Evolutionary conservation across 2,888 invertebrate genomes (phyloP).

Genomic region (Idaea aversata): DNA sequence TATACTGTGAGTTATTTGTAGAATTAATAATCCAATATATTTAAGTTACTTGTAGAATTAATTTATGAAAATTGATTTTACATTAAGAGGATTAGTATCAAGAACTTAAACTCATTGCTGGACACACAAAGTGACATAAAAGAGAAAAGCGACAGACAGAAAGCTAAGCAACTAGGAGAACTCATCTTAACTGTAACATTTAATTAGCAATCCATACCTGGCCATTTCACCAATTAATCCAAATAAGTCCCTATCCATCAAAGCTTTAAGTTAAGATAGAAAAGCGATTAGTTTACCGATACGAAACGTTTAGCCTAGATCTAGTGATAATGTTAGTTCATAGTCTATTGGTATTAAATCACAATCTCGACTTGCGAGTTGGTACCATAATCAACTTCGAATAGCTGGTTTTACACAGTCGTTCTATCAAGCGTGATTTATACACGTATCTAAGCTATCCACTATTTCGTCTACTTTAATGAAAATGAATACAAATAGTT

Average conservation of each 20-base stretch:
- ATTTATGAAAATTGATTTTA: no score
- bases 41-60: no score
- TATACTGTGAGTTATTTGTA: no score
- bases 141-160: no score
- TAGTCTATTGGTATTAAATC: slow-evolving; percentile 4
- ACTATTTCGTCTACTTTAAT: no score
- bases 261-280: neutral
- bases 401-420: slow-evolving; percentile 3
- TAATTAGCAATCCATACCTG: neutral
- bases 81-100: no score
- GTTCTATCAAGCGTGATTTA: slow-evolving; percentile 7
- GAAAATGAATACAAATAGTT: no score
- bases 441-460: no score
- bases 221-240: neutral
- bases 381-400: neutral
- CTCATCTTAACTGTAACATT: neutral
- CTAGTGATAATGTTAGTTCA: neutral
- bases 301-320: slow-evolving; percentile 15
- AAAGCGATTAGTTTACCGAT: slow-evolving; percentile 6
- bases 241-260: neutral
- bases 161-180: no score
- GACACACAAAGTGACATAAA: no score
- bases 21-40: no score
- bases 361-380: slow-evolving; percentile 3
- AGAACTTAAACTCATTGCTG: no score